phyloP scores from a whole-genome alignment of 2,797 vertebrate species.

The Semotilus atromaculatus region DNA sequence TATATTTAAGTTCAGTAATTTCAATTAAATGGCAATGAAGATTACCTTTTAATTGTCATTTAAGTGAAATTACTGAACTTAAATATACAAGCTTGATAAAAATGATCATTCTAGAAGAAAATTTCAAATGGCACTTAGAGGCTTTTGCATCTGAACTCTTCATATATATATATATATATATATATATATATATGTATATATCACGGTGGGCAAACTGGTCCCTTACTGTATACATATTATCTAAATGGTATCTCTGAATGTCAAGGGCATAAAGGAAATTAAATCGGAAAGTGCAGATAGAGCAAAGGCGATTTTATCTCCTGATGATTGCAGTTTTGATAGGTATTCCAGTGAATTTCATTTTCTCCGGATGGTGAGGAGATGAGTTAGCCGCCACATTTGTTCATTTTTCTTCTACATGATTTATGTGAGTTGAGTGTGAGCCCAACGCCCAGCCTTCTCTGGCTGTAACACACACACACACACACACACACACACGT shows the following conservation, averaged over 20 bases:
- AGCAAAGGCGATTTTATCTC: slow-evolving; percentile 99
- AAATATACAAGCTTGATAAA: too few species aligned
- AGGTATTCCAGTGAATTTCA: slow-evolving; percentile 99
- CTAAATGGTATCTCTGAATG: slow-evolving; percentile 99
- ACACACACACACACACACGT: slow-evolving; percentile 36
- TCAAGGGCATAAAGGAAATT: slow-evolving; percentile 99
- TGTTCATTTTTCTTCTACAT: slow-evolving; percentile 99
- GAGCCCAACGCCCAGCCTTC: slow-evolving; percentile 81
- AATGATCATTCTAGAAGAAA: too few species aligned
- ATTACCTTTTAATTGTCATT: too few species aligned
- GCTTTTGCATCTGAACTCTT: too few species aligned
- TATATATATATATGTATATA: slow-evolving; percentile 85
- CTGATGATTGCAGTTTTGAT: slow-evolving; percentile 99
- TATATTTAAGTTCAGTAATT: too few species aligned
- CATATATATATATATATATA: slow-evolving; percentile 87
- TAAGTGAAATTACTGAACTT: too few species aligned
- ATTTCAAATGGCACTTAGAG: too few species aligned
- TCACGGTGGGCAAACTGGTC: slow-evolving; percentile 90
- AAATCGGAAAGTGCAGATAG: slow-evolving; percentile 99
- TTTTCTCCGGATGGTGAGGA: slow-evolving; percentile 96
- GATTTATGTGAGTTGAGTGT: slow-evolving; percentile 99
- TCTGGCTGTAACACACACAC: slow-evolving; percentile 39
- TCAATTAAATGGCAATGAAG: too few species aligned
- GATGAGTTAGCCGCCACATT: slow-evolving; percentile 99
- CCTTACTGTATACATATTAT: slow-evolving; percentile 97